Conservation (phyloP, 2,888 invertebrate species). For the Odontocerum albicorne region DNA sequence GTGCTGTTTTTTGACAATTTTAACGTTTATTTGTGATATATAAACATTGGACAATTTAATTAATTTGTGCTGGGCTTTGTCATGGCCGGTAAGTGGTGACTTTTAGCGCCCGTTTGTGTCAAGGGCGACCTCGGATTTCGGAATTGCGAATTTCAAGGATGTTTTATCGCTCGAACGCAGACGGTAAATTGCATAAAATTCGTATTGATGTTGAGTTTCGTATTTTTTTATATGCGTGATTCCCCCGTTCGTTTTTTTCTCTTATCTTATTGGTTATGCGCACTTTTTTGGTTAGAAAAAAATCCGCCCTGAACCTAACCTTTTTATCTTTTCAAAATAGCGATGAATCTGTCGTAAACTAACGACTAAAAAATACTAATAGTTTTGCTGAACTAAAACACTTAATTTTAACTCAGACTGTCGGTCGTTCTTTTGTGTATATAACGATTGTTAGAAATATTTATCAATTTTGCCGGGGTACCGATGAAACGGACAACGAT, state of each 20-base stretch:
- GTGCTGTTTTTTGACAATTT: slow-evolving; percentile 60
- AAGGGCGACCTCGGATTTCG: slow-evolving; percentile 61
- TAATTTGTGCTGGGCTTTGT: slow-evolving; percentile 66
- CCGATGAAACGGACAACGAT: too few relatives aligned
- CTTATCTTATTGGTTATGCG: slow-evolving; percentile 21
- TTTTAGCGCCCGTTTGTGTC: slow-evolving; percentile 59
- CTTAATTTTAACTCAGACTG: too few relatives aligned
- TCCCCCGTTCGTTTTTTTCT: slow-evolving; percentile 16
- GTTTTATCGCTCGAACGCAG: slow-evolving; percentile 62
- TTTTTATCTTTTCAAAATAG: too few relatives aligned
- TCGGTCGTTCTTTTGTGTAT: too few relatives aligned
- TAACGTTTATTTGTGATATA: slow-evolving; percentile 56
- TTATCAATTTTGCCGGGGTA: too few relatives aligned
- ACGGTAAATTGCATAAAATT: slow-evolving; percentile 61
- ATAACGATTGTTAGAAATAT: too few relatives aligned
- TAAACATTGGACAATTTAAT: slow-evolving; percentile 58
- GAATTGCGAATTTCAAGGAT: slow-evolving; percentile 58
- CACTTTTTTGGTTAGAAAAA: slow-evolving; percentile 32
- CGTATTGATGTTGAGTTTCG: slow-evolving; percentile 56
- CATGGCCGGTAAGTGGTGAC: slow-evolving; percentile 80
- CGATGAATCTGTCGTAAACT: too few relatives aligned
- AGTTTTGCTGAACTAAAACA: too few relatives aligned
- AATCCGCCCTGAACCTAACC: slow-evolving; percentile 28
- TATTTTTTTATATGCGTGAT: slow-evolving; percentile 31
- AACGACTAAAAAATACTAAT: too few relatives aligned